phyloP scores from a whole-genome alignment of 2,797 vertebrate genomes.

The Takifugu rubripes region DNA sequence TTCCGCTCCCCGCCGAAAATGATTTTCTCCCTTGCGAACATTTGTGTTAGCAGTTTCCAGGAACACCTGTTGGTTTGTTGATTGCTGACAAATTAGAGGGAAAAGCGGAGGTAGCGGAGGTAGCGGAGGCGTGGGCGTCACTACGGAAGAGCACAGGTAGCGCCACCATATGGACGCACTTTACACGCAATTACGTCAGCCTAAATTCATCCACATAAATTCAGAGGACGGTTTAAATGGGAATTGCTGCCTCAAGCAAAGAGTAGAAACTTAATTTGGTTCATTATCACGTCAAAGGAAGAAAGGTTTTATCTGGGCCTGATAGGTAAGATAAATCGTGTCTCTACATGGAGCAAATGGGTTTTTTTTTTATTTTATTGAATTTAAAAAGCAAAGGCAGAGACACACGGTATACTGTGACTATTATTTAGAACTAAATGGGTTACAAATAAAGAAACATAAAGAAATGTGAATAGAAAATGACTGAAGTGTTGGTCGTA shows the following conservation, averaged over 20 bases:
- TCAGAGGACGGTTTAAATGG: slow-evolving; percentile 38
- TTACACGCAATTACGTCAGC: slow-evolving; percentile 15
- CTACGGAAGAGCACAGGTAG: slow-evolving; percentile 4
- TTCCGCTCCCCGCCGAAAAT: too few relatives aligned
- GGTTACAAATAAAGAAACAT: too few relatives aligned
- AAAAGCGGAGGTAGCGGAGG: slow-evolving; percentile 5
- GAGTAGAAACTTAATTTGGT: slow-evolving; percentile 34
- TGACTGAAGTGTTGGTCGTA: too few relatives aligned
- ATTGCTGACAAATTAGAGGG: slow-evolving; percentile 17
- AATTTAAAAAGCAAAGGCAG: too few relatives aligned
- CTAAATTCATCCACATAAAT: slow-evolving; percentile 15
- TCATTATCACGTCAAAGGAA: slow-evolving; percentile 21
- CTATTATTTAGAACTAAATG: too few relatives aligned
- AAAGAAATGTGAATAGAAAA: too few relatives aligned
- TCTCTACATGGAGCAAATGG: not conserved
- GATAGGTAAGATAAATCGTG: slow-evolving; percentile 10
- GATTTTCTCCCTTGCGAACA: not conserved
- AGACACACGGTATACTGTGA: too few relatives aligned
- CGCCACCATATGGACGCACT: slow-evolving; percentile 25
- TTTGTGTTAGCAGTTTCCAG: slow-evolving; percentile 2
- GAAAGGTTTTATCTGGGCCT: slow-evolving; percentile 28
- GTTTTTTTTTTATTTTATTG: too few relatives aligned
- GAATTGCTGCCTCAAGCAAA: slow-evolving; percentile 36
- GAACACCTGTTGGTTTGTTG: slow-evolving; percentile 24
- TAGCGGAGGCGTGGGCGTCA: not conserved